Conservation (phyloP, 2,113 vertebrate species). For the Epinephelus moara region DNA sequence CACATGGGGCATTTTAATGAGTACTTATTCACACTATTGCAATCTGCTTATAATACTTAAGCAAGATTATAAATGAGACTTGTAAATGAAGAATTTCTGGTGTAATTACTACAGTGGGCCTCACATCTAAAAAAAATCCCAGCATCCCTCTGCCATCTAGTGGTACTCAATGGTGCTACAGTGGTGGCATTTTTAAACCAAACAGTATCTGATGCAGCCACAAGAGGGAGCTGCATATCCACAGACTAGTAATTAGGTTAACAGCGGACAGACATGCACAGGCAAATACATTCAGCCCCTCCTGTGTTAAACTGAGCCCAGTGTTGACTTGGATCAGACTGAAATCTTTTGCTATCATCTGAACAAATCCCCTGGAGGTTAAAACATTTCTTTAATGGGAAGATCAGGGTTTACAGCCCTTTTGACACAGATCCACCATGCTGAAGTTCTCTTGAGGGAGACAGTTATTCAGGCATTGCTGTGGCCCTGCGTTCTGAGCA, state of each 20-base stretch:
- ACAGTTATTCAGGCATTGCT: neutral
- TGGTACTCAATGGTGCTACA: constrained; percentile 21
- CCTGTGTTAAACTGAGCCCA: neutral
- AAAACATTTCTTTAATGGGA: neutral
- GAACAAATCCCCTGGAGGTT: too few relatives aligned
- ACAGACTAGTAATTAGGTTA: neutral
- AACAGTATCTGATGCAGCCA: neutral
- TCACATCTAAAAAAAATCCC: neutral
- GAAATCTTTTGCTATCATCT: neutral
- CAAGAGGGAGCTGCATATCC: constrained; percentile 16
- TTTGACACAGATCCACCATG: neutral
- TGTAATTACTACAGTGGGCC: neutral
- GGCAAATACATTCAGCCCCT: neutral
- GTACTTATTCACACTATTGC: too few relatives aligned
- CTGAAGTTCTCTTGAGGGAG: neutral
- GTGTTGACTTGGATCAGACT: neutral
- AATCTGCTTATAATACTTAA: too few relatives aligned
- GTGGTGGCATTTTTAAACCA: neutral
- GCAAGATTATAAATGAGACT: too few relatives aligned
- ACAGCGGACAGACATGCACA: neutral
- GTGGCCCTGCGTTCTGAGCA: neutral
- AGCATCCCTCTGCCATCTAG: constrained; percentile 30
- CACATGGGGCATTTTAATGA: too few relatives aligned
- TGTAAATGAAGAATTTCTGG: too few relatives aligned
- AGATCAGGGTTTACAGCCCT: neutral